Base-by-base conservation (phyloP, 2,888 invertebrate genomes). In the Dasypolia templi region DNA sequence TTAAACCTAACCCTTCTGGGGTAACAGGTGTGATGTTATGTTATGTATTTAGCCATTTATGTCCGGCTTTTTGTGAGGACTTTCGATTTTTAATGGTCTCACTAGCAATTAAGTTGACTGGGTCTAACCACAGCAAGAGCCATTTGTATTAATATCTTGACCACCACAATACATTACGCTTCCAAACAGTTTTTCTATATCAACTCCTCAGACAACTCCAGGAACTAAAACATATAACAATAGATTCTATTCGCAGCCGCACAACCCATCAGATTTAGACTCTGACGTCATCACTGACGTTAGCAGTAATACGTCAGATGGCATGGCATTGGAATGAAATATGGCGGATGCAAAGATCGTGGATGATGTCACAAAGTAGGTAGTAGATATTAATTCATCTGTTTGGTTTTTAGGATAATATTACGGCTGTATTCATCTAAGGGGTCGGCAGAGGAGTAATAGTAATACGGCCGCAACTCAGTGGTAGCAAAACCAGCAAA, bases 151-250 rank as follows among this genome's bases (percentile, higher is more conserved):
- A n/a, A n/a, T n/a, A n/a, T n/a, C n/a, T n/a, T n/a, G n/a, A n/a
- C n/a, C n/a, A n/a, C n/a, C n/a, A n/a, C n/a, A n/a, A n/a, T n/a
- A n/a, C n/a, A n/a, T n/a, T n/a, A n/a, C n/a, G n/a, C n/a, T n/a
- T n/a, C n/a, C n/a, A n/a, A n/a, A n/a, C n/a, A n/a, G n/a, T n/a
- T n/a, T n/a, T n/a, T n/a, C n/a, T n/a, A n/a, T n/a, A n/a, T n/a
- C n/a, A n/a, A n/a, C n/a, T n/a, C n/a, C n/a, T n/a, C n/a, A n/a
- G n/a, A n/a, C n/a, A 26, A 14, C 58, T 67, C 6, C 3, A 58
- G 76, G 73, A 79, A 72, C 26, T 22, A 29, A 0, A 63, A 59
- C 12, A 46, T 63, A 46, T 42, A 76, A 76, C 72, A 74, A 80
- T 51, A 35, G 58, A 17, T 4, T 63, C 58, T 77, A 80, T 77